These are phyloP conservation scores for Xestia xanthographa DNA, from an alignment of 2,888 invertebrate genomes.

Conservation along the genomic window DNA sequence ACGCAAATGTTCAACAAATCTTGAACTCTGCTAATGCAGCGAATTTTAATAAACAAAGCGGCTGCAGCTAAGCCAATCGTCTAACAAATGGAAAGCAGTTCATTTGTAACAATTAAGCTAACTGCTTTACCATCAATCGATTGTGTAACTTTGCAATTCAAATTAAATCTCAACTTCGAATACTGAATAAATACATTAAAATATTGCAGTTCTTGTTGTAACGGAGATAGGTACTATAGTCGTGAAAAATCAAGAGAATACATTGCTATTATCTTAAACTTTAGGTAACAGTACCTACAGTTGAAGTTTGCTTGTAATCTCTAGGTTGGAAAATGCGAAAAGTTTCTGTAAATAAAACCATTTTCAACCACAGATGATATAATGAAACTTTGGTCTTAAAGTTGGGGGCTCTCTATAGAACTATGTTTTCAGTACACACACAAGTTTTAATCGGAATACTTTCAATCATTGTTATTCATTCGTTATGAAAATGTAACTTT, in stretches of 20 bases:
- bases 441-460: not conserved
- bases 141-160: slow-evolving; percentile 14
- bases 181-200: not conserved
- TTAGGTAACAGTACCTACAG: not conserved
- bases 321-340: not conserved
- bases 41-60: slow-evolving; percentile 14
- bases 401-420: not conserved
- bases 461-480: not conserved
- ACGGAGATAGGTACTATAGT: not conserved
- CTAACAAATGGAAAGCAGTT: slow-evolving; percentile 1
- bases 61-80: slow-evolving; percentile 8
- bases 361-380: not conserved
- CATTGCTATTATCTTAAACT: not conserved
- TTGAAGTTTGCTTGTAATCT: not conserved
- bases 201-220: not conserved
- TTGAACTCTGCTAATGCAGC: slow-evolving; percentile 6
- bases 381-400: not conserved
- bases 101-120: slow-evolving; percentile 37
- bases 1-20: slow-evolving; percentile 2
- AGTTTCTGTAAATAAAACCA: not conserved
- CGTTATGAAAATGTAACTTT: not conserved
- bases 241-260: not conserved
- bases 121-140: slow-evolving; percentile 1
- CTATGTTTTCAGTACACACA: not conserved
- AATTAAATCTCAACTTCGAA: slow-evolving; percentile 13